Conservation (phyloP, 2,888 invertebrate genomes). For the Doris montereyensis region DNA sequence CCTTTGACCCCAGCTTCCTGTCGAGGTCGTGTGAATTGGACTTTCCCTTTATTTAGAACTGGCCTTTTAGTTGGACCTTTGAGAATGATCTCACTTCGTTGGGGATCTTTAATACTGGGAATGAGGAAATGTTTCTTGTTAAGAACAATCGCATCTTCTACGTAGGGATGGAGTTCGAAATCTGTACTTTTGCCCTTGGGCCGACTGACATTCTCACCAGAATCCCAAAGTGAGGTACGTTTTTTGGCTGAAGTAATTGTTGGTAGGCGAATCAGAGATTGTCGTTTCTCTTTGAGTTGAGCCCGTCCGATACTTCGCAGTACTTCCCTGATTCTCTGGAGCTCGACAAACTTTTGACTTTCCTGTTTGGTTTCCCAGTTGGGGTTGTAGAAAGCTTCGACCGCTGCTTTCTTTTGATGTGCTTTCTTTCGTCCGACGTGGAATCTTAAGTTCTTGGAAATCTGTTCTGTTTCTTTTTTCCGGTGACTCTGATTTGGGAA, state of each 20-base stretch:
- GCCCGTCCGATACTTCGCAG: conserved; percentile 23
- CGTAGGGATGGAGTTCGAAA: conserved; percentile 25
- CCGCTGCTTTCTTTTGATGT: too few relatives aligned
- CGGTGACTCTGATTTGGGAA: not conserved
- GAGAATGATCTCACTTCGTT: conserved; percentile 51
- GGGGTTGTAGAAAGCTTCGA: too few relatives aligned
- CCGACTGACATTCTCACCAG: conserved; percentile 43
- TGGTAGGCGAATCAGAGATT: conserved; percentile 29
- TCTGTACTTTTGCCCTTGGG: conserved; percentile 28
- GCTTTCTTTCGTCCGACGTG: not conserved
- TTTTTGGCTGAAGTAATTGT: conserved; percentile 35
- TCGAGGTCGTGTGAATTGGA: conserved; percentile 15
- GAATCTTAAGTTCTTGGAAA: not conserved
- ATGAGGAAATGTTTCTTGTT: conserved; percentile 48
- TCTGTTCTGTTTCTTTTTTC: too few relatives aligned
- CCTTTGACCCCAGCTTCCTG: not conserved
- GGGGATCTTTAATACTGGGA: conserved; percentile 52
- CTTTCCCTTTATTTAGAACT: conserved; percentile 37
- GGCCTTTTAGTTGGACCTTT: conserved; percentile 37
- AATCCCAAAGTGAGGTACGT: conserved; percentile 52
- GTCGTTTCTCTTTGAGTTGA: not conserved
- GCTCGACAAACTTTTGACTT: conserved; percentile 11
- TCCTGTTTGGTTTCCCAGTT: not conserved
- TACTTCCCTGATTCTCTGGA: conserved; percentile 12
- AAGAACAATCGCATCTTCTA: conserved; percentile 29